Base-by-base conservation (phyloP, 2,888 invertebrate species). In the Cheilosia variabilis region DNA sequence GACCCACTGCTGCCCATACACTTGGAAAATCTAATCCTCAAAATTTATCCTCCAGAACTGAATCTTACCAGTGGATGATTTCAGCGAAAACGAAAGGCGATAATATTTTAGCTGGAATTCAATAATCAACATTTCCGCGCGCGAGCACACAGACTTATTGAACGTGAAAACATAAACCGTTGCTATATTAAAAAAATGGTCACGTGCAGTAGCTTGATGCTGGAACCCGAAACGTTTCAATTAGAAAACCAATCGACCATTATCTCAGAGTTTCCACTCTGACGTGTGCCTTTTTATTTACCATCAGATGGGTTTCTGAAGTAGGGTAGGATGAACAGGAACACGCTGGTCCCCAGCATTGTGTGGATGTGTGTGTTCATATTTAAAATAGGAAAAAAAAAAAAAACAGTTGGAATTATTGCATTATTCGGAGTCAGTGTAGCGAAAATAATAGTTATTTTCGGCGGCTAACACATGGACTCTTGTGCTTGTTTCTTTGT, bases 231-330 rank as follows among this genome's bases (percentile, higher is more conserved):
- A 62, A 80, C 60, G 58, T 73, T 80, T 80, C 60, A 66, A 66
- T 80, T 73, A 60, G 66, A 80, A 80, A 80, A 58, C 73, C 80
- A 73, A 73, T 80, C 80, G 79, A 66, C 66, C 60, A 68, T 80
- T 53, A 53, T 73, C 66, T 65, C 27, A 50, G 52, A 45, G 27
- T 73, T 80, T 79, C 47, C 45, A 66, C 45, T 65, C 50, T 58
- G 50, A 45, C 43, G 58, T 72, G 73, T 80, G 60, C 66, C 66
- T 72, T 66, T 68, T 60, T 55, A 43, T 17, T 17, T 27, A 13
- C 31, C 17, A 62, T 10, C 2, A 15, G 19, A 58, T 43, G 41
- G 37, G 3, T 41, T 66, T 2, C 19, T 66, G 53, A 52, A 41
- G 27, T 13, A 37, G 41, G 52, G 24, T 24, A 41, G 43, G 43